Evolutionary conservation across 1,140 invertebrate species (phyloP).

Genomic region (Drosophila insularis): DNA sequence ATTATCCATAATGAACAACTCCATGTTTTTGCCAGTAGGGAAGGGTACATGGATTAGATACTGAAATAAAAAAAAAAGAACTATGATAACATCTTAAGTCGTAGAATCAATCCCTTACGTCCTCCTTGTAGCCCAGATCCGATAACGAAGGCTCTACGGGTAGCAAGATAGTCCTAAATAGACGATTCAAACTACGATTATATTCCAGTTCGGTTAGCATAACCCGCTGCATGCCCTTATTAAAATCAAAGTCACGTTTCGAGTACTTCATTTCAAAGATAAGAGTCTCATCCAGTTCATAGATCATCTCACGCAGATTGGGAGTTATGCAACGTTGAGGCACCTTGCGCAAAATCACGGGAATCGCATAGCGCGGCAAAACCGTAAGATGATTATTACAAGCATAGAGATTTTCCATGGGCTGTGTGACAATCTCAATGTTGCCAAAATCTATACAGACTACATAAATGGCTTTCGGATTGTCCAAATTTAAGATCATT

Average conservation of each 20-base stretch:
- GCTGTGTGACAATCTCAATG: conserved; percentile 43
- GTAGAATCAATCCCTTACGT: conserved; percentile 32
- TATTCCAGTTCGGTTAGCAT: conserved; percentile 41
- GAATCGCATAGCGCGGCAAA: conserved; percentile 53
- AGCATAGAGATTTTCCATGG: conserved; percentile 44
- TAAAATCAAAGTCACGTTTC: conserved; percentile 24
- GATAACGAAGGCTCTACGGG: conserved; percentile 47
- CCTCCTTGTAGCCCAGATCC: conserved; percentile 31
- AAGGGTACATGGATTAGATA: conserved; percentile 44
- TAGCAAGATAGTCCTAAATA: conserved; percentile 43
- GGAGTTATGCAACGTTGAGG: conserved; percentile 44
- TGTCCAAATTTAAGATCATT: conserved; percentile 57
- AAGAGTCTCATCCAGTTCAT: conserved; percentile 31
- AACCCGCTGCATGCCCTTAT: conserved; percentile 50
- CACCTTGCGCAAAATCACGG: conserved; percentile 64
- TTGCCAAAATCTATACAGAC: conserved; percentile 71
- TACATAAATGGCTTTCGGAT: conserved; percentile 51
- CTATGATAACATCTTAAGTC: background rate
- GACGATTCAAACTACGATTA: conserved; percentile 63
- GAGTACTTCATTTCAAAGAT: conserved; percentile 57
- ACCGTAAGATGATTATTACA: conserved; percentile 38
- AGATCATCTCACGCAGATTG: conserved; percentile 56
- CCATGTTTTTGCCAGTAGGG: conserved; percentile 50
- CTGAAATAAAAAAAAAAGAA: conserved; percentile 34
- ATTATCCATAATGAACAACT: conserved; percentile 73